Conservation (phyloP, 2,797 vertebrate genomes). For the Mus minutoides region DNA sequence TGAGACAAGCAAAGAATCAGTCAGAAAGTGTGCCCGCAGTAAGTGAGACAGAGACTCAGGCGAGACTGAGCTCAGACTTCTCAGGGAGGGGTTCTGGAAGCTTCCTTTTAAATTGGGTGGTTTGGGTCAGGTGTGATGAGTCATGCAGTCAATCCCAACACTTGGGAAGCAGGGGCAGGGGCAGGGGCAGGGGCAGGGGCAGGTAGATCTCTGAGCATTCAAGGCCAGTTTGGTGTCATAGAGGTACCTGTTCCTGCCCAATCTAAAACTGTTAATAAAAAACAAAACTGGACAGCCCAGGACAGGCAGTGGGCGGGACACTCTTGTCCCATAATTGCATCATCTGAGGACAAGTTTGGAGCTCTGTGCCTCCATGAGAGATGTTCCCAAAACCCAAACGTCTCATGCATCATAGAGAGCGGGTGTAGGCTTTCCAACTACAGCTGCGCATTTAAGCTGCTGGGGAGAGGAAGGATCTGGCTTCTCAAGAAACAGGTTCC, state of each 20-base stretch:
- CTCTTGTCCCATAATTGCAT: background rate
- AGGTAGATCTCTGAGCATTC: background rate
- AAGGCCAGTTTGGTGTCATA: background rate
- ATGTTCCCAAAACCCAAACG: background rate
- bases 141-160: background rate
- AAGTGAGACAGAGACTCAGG: too few relatives aligned
- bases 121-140: background rate
- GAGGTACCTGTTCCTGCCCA: background rate
- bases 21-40: fast-evolving
- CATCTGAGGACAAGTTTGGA: background rate
- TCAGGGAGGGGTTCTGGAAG: background rate
- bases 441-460: background rate
- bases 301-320: background rate
- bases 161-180: background rate
- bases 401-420: background rate
- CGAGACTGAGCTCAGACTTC: background rate
- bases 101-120: background rate
- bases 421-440: background rate
- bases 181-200: too few relatives aligned
- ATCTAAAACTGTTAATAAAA: background rate
- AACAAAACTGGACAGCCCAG: background rate
- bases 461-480: background rate
- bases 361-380: background rate
- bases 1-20: background rate
- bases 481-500: background rate